These are phyloP conservation scores for Fistularia commersonii DNA, from an alignment of 2,797 vertebrate genomes.

Conservation along the genomic window DNA sequence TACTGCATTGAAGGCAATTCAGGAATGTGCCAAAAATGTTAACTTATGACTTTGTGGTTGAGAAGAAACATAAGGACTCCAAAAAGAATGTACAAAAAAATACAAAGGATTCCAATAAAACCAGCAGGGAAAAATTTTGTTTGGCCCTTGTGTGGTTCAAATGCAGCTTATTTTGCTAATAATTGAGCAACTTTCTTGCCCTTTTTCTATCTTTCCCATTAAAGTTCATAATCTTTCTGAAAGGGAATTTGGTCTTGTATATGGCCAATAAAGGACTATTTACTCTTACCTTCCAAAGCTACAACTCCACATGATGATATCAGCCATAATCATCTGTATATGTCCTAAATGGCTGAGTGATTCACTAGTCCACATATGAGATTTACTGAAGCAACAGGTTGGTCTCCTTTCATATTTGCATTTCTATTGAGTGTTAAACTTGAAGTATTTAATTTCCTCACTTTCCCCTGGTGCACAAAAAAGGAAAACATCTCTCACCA, in stretches of 20 bases:
- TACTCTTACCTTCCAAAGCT: slow-evolving; percentile 43
- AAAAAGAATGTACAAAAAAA: slow-evolving; percentile 14
- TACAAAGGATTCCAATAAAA: slow-evolving; percentile 9
- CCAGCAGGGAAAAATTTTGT: slow-evolving; percentile 18
- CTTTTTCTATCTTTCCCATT: slow-evolving; percentile 22
- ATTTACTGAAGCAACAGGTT: slow-evolving; percentile 38
- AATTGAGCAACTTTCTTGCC: slow-evolving; percentile 12
- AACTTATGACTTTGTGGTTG: slow-evolving; percentile 1
- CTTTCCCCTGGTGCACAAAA: slow-evolving; percentile 49
- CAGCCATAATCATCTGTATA: slow-evolving; percentile 37
- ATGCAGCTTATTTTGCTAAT: slow-evolving; percentile 19
- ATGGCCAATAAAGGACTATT: slow-evolving; percentile 44
- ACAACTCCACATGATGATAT: slow-evolving; percentile 50
- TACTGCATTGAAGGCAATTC: slow-evolving; percentile 19
- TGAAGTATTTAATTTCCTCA: slow-evolving; percentile 34
- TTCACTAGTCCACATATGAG: slow-evolving; percentile 39
- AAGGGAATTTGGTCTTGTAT: slow-evolving; percentile 50
- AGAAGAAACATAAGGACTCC: slow-evolving; percentile 17
- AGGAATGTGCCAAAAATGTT: neutral
- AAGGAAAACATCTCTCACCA: slow-evolving; percentile 33
- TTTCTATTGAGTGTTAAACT: slow-evolving; percentile 53
- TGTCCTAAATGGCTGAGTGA: slow-evolving; percentile 46
- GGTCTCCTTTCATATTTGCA: slow-evolving; percentile 46
- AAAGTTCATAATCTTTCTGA: slow-evolving; percentile 31
- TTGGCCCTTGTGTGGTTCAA: slow-evolving; percentile 29